Base-by-base conservation (phyloP, 2,888 invertebrate genomes). In the Homarus gammarus region DNA sequence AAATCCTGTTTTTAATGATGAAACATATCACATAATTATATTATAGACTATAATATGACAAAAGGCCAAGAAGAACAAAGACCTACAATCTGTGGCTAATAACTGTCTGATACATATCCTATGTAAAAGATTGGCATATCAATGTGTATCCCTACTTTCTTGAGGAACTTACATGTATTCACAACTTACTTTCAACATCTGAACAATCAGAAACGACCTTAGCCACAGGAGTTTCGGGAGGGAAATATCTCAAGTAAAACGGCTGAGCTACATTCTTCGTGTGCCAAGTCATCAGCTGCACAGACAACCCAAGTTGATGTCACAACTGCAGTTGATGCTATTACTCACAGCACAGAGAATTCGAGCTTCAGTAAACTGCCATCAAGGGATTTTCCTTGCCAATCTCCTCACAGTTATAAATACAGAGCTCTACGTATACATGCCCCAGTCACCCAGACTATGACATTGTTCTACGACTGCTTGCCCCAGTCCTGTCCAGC, bases 1-100 rank as follows among this genome's bases (percentile, higher is more conserved):
- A 49, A 56, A 72, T 78, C 75, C 75, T 77, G 78, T 68, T 49
- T 78, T 79, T 72, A 79, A 33, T 49, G 78, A 70, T 64, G 38
- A 86, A 89, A 89, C 84, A 82, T 87, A 88, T 88, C 88, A 88
- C 88, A 88, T 77, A 86, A 78, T 73, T 70, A 85, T 85, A 70
- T 64, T 78, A 68, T 40, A 84, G 70, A 84, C 77, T 89, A 82
- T 89, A 89, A 89, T 83, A 78, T 68, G 84, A 89, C 77, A 72
- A 84, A 88, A 78, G 88, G 77, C 84, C 83, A 89, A 89, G 68
- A 75, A 75, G 40, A 77, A 88, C 83, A 77, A 84, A 83, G 88
- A 89, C 83, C 88, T 78, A 84, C 78, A 78, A 36, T 89, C 88
- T 84, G 88, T 78, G 88, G 84, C 83, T 89, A 84, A 36, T 77